Percentiles rank a stretch among this genome's conserved stretches.
Evolutionary conservation across 2,113 vertebrate species (phyloP).

Genomic region (Dicerorhinus sumatrensis): DNA sequence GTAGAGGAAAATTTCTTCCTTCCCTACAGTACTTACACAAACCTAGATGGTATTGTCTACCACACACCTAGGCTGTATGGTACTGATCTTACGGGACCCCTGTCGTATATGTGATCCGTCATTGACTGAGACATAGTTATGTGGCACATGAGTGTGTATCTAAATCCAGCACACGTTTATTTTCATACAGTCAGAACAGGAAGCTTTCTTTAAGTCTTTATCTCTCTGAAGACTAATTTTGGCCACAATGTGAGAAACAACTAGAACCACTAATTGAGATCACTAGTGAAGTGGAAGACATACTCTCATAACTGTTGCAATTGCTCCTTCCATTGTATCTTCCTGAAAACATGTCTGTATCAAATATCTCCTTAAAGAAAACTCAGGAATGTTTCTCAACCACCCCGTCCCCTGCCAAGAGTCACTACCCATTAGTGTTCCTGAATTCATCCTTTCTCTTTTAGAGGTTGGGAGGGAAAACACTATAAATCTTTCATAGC

Average conservation of each 20-base stretch:
- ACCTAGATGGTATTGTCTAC: too few relatives aligned
- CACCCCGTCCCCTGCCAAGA: neutral
- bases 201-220: neutral
- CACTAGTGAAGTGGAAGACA: neutral
- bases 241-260: conserved; percentile 18
- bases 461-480: neutral
- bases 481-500: neutral
- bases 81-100: too few relatives aligned
- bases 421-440: neutral
- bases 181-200: neutral
- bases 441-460: neutral
- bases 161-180: neutral
- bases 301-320: neutral
- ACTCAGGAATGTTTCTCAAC: neutral
- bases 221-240: neutral
- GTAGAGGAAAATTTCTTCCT: too few relatives aligned
- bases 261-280: neutral
- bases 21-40: too few relatives aligned
- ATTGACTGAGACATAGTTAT: too few relatives aligned
- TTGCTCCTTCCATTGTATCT: neutral
- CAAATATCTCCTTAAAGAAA: neutral
- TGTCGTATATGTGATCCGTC: too few relatives aligned
- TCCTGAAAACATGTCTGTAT: neutral
- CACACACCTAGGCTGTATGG: too few relatives aligned
- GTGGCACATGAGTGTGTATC: too few relatives aligned